Base-by-base conservation (phyloP, 2,797 vertebrate genomes). In the Semaprochilodus insignis region DNA sequence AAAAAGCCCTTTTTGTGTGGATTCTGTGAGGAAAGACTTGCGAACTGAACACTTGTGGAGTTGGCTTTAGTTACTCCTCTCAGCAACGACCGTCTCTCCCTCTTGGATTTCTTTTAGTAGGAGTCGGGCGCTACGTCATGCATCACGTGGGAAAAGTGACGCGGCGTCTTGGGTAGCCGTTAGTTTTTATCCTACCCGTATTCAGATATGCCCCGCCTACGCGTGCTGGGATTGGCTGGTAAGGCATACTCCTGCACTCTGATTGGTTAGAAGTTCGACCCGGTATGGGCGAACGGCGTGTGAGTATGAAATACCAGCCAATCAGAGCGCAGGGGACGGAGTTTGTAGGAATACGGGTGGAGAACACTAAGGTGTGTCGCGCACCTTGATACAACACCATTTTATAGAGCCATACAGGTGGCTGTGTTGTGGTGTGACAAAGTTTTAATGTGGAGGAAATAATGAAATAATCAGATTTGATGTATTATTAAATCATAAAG, bases 71-170 rank as follows among this genome's bases (percentile, higher is more conserved):
- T 82, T 90, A 89, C 91, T 88, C 89, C 81, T 83, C 78, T 78
- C 87, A 91, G 86, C 87, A 84, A 85, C 87, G 36, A 81, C 81
- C 83, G 63, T 19, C 86, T 88, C 90, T 78, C 91, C 89, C 89
- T 71, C 78, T 44, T 90, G 88, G 74, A 55, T 89, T 89, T 87
- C 78, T 86, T 93, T 90, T 91, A 91, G 90, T 51, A 83, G 66
- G 79, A 88, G 66, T 81, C 77, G 51, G 48, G 66, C 74, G 11
- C n/a, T 27, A 92, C 94, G 94, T 94, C 94, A 93, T 13, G 59
- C 7, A 89, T 94, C 94, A 95, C 94, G 83, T 94, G 94, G 90
- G 51, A 13, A 6, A 36, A 16, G 25, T 76, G 86, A 83, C 81
- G 83, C 81, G 0, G 31, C 16, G 19, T 14, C 36, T 40, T 36